These are phyloP conservation scores for Drosophila crucigera DNA, from an alignment of 2,888 invertebrate species.

Conservation along the genomic window DNA sequence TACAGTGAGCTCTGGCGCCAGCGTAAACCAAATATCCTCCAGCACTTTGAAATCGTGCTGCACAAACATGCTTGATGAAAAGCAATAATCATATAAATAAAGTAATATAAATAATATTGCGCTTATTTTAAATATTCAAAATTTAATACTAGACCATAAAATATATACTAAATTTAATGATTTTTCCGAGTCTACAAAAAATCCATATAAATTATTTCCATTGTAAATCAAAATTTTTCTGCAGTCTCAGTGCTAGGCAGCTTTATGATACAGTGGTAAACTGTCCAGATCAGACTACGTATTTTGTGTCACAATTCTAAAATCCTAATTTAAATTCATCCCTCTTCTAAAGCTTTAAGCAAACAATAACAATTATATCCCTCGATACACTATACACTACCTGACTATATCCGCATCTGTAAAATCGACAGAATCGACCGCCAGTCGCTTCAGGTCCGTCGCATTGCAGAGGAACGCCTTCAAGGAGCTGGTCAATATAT, in stretches of 20 bases:
- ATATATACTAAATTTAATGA: no score
- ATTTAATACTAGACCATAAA: background rate
- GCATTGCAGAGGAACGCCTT: conserved; percentile 88
- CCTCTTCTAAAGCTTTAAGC: background rate
- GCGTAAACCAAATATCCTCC: conserved; percentile 90
- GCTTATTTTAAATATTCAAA: background rate
- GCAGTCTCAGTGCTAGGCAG: no score
- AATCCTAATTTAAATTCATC: background rate
- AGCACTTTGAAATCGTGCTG: conserved; percentile 88
- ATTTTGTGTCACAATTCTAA: background rate
- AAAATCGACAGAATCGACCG: conserved; percentile 89
- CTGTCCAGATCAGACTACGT: background rate
- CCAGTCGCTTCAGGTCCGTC: conserved; percentile 87
- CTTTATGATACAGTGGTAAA: no score
- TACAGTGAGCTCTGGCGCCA: conserved; percentile 88
- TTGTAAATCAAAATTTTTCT: no score
- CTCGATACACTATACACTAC: conserved; percentile 81
- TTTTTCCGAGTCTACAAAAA: background rate
- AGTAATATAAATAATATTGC: background rate
- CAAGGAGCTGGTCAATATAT: conserved; percentile 86
- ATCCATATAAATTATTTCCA: background rate
- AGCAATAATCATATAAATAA: background rate
- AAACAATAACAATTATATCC: background rate
- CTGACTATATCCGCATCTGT: conserved; percentile 89
- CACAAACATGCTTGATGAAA: conserved; percentile 87